phyloP scores from a whole-genome alignment of 2,797 vertebrate species.

The Cossypha niveicapilla region DNA sequence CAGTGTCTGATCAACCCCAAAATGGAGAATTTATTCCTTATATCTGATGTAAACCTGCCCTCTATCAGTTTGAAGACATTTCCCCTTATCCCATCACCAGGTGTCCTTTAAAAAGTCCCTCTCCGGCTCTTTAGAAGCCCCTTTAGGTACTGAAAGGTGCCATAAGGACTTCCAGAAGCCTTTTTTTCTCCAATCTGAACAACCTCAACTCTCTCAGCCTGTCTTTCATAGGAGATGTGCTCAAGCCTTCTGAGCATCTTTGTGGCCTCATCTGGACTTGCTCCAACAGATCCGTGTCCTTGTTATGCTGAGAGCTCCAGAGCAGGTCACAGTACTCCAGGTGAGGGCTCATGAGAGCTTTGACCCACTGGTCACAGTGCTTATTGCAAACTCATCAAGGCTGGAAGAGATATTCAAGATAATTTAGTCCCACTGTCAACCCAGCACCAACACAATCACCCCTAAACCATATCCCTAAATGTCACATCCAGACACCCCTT shows the following conservation, averaged over 20 bases:
- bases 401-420: neutral
- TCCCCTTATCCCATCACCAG: neutral
- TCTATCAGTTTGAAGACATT: neutral
- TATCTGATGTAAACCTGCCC: neutral
- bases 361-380: neutral
- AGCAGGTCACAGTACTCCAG: neutral
- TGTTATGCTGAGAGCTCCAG: neutral
- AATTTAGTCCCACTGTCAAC: neutral
- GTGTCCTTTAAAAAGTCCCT: neutral
- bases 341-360: neutral
- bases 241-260: neutral
- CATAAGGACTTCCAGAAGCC: neutral
- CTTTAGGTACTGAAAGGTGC: neutral
- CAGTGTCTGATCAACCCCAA: neutral
- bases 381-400: neutral
- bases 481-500: neutral
- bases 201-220: neutral
- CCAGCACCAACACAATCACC: neutral
- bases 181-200: neutral
- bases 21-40: neutral
- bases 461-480: neutral
- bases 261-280: neutral
- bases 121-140: neutral
- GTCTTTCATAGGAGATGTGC: neutral
- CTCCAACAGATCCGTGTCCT: neutral